A percentile compares a stretch with the other conserved stretches of the same genome.
phyloP scores from a whole-genome alignment of 1,140 invertebrate species.

The Nomia melanderi region DNA sequence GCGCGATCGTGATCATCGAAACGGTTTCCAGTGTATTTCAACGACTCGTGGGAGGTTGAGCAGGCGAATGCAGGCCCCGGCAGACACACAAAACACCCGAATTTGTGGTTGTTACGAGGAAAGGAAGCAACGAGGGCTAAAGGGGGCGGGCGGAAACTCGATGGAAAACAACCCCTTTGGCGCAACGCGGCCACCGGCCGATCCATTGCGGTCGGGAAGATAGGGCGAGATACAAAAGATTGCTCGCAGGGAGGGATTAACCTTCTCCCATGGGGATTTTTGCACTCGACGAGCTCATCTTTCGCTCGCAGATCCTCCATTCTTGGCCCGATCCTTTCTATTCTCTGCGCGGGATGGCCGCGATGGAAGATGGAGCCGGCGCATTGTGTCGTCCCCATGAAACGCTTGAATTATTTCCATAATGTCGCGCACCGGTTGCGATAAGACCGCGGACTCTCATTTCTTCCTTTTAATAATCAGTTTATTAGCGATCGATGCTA shows the following conservation, averaged over 20 bases:
- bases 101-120: slow-evolving; percentile 60
- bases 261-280: slow-evolving; percentile 36
- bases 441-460: too few relatives aligned
- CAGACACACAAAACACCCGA: slow-evolving; percentile 66
- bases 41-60: not conserved
- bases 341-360: not conserved
- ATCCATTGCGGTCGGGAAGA: slow-evolving; percentile 68
- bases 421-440: not conserved
- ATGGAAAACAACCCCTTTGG: slow-evolving; percentile 64
- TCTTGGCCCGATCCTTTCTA: not conserved
- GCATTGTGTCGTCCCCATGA: not conserved
- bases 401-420: not conserved
- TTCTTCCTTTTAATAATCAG: too few relatives aligned
- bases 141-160: slow-evolving; percentile 42
- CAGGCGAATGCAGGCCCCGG: slow-evolving; percentile 6
- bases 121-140: slow-evolving; percentile 59
- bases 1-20: not conserved
- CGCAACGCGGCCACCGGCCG: slow-evolving; percentile 64
- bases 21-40: not conserved
- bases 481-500: too few relatives aligned
- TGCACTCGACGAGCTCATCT: slow-evolving; percentile 6
- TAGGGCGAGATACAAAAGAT: slow-evolving; percentile 62
- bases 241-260: slow-evolving; percentile 52
- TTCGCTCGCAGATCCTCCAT: not conserved
- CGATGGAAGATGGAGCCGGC: not conserved